Evolutionary conservation across 2,888 invertebrate species (phyloP).

Genomic region (Palloptera scutellata): DNA sequence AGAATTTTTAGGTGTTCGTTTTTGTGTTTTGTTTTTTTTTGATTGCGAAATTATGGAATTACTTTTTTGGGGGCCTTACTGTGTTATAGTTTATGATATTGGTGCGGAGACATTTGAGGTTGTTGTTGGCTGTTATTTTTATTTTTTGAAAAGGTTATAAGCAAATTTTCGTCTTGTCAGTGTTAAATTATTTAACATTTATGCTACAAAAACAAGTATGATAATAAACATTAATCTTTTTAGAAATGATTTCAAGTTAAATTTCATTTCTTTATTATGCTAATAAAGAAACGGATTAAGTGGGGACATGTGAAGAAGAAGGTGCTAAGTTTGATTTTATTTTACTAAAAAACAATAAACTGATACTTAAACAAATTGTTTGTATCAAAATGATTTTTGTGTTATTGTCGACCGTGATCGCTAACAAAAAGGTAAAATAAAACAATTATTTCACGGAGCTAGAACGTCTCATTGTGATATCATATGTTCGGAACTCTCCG

Average conservation of each 20-base stretch:
- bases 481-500: too few species aligned
- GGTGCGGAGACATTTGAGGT: slow-evolving; percentile 6
- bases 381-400: too few species aligned
- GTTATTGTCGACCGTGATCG: too few species aligned
- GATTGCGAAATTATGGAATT: slow-evolving; percentile 5
- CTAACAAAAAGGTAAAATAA: too few species aligned
- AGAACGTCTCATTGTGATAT: too few species aligned
- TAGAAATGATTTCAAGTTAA: neutral
- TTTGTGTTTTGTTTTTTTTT: neutral
- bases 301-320: too few species aligned
- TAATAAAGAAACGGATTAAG: too few species aligned
- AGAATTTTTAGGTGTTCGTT: slow-evolving; percentile 28
- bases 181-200: neutral
- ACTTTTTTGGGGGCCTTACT: neutral
- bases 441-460: too few species aligned
- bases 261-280: neutral
- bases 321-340: too few species aligned
- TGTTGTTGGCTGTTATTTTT: slow-evolving; percentile 10
- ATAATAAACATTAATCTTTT: neutral
- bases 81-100: slow-evolving; percentile 28
- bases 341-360: too few species aligned
- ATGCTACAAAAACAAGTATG: neutral
- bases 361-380: too few species aligned
- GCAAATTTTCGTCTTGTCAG: slow-evolving; percentile 19
- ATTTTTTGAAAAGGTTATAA: slow-evolving; percentile 29